Evolutionary conservation across 2,797 vertebrate genomes (phyloP), one percentile per base, ranked within the genome.

Genomic region (Malacoraja senta): DNA sequence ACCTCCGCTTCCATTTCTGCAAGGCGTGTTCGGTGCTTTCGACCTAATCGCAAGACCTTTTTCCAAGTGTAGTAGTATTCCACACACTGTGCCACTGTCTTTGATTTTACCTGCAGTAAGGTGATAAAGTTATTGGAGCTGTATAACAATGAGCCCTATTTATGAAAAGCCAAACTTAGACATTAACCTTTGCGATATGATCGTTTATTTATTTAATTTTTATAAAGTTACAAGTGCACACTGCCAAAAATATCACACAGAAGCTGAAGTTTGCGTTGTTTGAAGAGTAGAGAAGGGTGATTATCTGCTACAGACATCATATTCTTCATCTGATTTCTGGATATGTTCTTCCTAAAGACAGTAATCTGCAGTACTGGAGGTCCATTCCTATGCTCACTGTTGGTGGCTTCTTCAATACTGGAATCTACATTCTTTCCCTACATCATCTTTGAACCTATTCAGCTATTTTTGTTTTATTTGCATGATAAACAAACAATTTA

Each of bases 51-150:
- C 94, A 97, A 95, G 32, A 97, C 97, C 94, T 97, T 98, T 94
- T 98, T 98, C 97, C 97, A 98, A 0, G 97, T 97, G 76, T 98
- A 98, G 95, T 98, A 98, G 95, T 97, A 98, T 94, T 98, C 97
- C 93, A 98, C 97, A 68, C 98, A 98, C 84, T 98, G 97, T 80
- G 97, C 95, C 93, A 98, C 94, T 0, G 97, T 97, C 96, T 98
- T 98, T 1, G 98, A 97, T 94, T 97, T 97, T 93, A 98, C 97
- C 98, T 98, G 94, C 0, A 95, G 10, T 65, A 76, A 91, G 35
- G 6, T n/a, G 44, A 76, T 17, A 74, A 92, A 26, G 24, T 76
- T 76, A 35, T 19, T 35, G 32, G 15, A 32, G 7, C 8, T 68
- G 63, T 17, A 63, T 63, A 21, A 35, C n/a, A 88, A 68, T 88